Percentiles rank a stretch among this genome's conserved stretches.
Conservation (phyloP, 2,888 invertebrate species). For the Alviniconcha strummeri region DNA sequence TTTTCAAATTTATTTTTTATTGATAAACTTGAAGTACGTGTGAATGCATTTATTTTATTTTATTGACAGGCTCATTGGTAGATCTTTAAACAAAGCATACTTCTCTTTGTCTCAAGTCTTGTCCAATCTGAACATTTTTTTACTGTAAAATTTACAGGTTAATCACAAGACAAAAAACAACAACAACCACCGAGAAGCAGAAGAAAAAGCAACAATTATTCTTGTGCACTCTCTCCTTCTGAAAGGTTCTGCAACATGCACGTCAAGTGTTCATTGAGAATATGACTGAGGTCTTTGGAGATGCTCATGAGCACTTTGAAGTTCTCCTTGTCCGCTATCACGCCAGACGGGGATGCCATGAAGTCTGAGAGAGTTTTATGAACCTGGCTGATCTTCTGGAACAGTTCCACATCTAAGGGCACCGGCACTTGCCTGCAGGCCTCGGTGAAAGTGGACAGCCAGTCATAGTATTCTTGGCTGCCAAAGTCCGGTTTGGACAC, state of each 20-base stretch:
- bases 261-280: constrained; percentile 65
- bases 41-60: too few species aligned
- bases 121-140: too few species aligned
- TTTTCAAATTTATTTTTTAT: too few species aligned
- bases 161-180: too few species aligned
- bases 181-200: too few species aligned
- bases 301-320: constrained; percentile 69
- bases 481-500: constrained; percentile 66
- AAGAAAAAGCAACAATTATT: too few species aligned
- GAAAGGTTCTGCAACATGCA: constrained; percentile 47
- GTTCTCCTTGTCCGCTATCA: constrained; percentile 66
- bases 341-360: constrained; percentile 68
- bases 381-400: constrained; percentile 69
- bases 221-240: neutral
- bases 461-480: constrained; percentile 70
- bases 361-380: constrained; percentile 69
- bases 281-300: constrained; percentile 62
- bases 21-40: too few species aligned
- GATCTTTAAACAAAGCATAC: too few species aligned
- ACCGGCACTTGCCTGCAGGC: constrained; percentile 64
- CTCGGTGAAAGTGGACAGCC: constrained; percentile 68
- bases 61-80: too few species aligned
- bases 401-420: constrained; percentile 64
- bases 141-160: too few species aligned
- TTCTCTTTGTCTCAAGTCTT: too few species aligned